Conservation (phyloP, 2,113 vertebrate genomes). For the Cynoglossus semilaevis region DNA sequence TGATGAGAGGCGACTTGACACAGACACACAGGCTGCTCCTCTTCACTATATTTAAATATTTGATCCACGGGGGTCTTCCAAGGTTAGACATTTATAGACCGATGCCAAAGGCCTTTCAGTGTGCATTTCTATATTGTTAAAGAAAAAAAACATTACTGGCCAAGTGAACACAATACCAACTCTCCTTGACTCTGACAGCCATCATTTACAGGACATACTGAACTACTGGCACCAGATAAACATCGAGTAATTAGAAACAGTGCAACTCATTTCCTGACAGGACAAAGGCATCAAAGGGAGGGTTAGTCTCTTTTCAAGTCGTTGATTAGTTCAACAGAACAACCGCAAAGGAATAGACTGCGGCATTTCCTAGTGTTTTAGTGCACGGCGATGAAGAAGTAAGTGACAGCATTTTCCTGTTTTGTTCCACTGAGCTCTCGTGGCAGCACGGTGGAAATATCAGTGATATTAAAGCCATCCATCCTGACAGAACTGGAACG, state of each 20-base stretch:
- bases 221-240: slow-evolving; percentile 31
- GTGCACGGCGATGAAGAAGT: slow-evolving; percentile 5
- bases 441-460: neutral
- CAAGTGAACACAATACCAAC: neutral
- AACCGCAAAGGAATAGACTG: neutral
- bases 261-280: slow-evolving; percentile 43
- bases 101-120: neutral
- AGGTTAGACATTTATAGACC: neutral
- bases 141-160: neutral
- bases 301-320: slow-evolving; percentile 18
- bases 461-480: neutral
- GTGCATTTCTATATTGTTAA: neutral
- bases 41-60: neutral
- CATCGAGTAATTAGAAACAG: slow-evolving; percentile 33
- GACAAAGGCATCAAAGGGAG: slow-evolving; percentile 34
- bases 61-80: neutral
- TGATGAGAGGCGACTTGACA: slow-evolving; percentile 12
- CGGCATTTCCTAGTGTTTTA: slow-evolving; percentile 15
- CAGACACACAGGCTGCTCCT: slow-evolving; percentile 5
- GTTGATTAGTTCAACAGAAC: slow-evolving; percentile 35
- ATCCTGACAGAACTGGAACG: neutral
- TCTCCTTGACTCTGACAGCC: slow-evolving; percentile 10
- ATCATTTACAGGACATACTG: slow-evolving; percentile 30
- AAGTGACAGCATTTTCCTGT: neutral
- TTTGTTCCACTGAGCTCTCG: too few species aligned